phyloP scores from a whole-genome alignment of 1,140 invertebrate genomes.

The Zaprionus vittiger region DNA sequence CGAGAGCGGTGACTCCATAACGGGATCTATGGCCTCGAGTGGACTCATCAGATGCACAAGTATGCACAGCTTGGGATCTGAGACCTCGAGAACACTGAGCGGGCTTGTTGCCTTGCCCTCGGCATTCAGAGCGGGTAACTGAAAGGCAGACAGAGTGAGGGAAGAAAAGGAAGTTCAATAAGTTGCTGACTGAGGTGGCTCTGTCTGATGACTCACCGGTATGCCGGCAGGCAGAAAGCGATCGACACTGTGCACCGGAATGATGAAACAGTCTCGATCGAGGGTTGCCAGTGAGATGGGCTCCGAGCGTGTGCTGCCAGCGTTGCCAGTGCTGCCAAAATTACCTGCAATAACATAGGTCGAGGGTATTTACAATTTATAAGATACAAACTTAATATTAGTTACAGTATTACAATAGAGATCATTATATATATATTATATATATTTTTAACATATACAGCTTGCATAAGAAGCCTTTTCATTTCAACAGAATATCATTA shows the following conservation, averaged over 20 bases:
- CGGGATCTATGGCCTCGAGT: constrained; percentile 91
- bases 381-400: background rate
- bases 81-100: constrained; percentile 92
- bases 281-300: constrained; percentile 90
- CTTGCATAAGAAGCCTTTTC: background rate
- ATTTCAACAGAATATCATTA: too few species aligned
- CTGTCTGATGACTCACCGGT: constrained; percentile 85
- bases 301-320: constrained; percentile 85
- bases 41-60: constrained; percentile 95
- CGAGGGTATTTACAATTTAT: background rate
- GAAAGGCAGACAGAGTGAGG: background rate
- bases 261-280: constrained; percentile 95
- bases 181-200: fast-evolving
- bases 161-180: background rate
- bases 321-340: constrained; percentile 64
- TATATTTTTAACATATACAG: background rate
- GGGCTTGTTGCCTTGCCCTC: constrained; percentile 87
- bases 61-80: constrained; percentile 94
- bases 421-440: background rate
- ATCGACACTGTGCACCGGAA: constrained; percentile 93
- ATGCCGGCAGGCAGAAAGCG: constrained; percentile 94
- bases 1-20: constrained; percentile 92
- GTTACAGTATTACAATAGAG: background rate
- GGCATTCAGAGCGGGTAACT: constrained; percentile 85
- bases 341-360: constrained; percentile 61